Conservation (phyloP, 1,140 invertebrate species). For the Brachionus manjavacas region DNA sequence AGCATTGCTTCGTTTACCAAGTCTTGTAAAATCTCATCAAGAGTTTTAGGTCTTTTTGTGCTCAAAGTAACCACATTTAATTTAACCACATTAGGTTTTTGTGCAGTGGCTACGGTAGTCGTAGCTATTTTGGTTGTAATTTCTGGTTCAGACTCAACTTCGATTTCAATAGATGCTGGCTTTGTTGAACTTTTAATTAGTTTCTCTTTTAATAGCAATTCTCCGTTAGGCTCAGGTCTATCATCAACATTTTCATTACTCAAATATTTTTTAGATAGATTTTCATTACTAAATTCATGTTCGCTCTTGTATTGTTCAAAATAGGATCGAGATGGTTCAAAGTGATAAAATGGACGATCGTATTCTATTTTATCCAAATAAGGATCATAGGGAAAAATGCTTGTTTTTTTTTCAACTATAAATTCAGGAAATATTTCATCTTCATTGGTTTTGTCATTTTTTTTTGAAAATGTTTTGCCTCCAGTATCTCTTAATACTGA, state of each 20-base stretch:
- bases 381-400: neutral
- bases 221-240: neutral
- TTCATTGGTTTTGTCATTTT: neutral
- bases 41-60: neutral
- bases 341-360: neutral
- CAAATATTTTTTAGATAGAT: neutral
- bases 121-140: neutral
- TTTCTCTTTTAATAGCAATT: neutral
- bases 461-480: neutral
- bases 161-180: neutral
- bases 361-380: neutral
- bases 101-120: neutral
- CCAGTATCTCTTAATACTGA: neutral
- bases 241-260: neutral
- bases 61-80: neutral
- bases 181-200: neutral
- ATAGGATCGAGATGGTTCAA: neutral
- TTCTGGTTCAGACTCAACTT: neutral
- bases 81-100: neutral
- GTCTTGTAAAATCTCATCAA: neutral
- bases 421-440: neutral
- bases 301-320: neutral
- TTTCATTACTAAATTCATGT: neutral
- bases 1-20: neutral
- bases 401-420: neutral